Evolutionary conservation across 2,888 invertebrate genomes (phyloP), one percentile per base, ranked within the genome.

Genomic region (Nomada hirtipes): DNA sequence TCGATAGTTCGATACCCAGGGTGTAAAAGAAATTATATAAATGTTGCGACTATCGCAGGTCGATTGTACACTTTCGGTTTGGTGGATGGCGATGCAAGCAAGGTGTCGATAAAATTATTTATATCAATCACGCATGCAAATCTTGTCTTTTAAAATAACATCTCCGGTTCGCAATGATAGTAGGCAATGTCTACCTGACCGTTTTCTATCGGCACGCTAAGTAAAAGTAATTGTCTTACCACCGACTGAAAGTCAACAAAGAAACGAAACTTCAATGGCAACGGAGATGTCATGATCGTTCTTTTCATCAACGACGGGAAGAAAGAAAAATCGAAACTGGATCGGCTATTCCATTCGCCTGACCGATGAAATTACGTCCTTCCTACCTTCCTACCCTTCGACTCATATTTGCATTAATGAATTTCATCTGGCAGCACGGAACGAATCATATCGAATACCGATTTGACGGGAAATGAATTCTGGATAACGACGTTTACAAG

Each of bases 401-500:
- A 36, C 4, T 52, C 53, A 59, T 71, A 72, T 67, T 65, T 55
- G 79, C 60, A 76, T 76, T 36, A 63, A 72, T 61, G 65, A 65
- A 61, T 79, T 53, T 71, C 71, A 50, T 71, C 52, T 15, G 59
- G 59, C 53, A 7, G 36, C 15, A 3, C 2, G 60, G 44, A 47
- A 67, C 63, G 78, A 79, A 64, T 71, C 78, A 65, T 71, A 71
- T 71, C 64, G 78, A 47, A 64, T 79, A 79, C 59, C 79, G 64
- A 79, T 79, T 78, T 64, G 64, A 65, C 59, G 64, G 70, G 59
- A 29, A 65, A 77, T 65, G 78, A 79, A 79, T 79, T 71, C 64
- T 50, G 47, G 65, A 55, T 79, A 77, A 77, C 71, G 61, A 79
- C 79, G 78, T 77, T 79, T 77, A 65, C 71, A 71, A 79, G 79